Base-by-base conservation (phyloP, 2,888 invertebrate genomes). In the Smittia aterrima region DNA sequence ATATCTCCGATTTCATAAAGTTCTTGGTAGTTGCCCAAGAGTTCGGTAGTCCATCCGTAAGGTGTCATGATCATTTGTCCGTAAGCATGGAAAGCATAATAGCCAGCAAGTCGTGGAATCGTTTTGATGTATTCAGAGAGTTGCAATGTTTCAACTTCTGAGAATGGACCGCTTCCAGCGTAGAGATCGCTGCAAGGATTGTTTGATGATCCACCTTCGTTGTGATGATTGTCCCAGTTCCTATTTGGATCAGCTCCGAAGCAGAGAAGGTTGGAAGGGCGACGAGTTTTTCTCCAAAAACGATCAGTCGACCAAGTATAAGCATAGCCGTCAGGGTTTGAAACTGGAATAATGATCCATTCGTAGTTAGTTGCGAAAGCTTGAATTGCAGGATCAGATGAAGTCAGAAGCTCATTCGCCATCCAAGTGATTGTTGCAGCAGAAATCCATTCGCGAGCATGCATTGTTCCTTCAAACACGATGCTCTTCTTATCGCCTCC, bases 321-420 rank as follows among this genome's bases (percentile, higher is more conserved):
- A 40, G 86, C 88, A 78, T 87, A 91, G 1, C 93, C 93, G 82
- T 93, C 93, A 9, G 92, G 92, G 80, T 93, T 93, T 24, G 88
- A 81, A 18, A 89, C 83, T 0, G 93, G 92, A 76, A 92, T 85
- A 75, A 93, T 85, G 79, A 91, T 90, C 90, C 91, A 93, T 76
- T 90, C 90, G 77, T 85, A 86, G 38, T 84, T 84, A 70, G 86
- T 83, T 0, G 86, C 85, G 7, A 88, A 84, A 6, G 80, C 76
- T 73, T 81, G 81, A 0, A 87, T 81, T 13, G 85, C 84, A 0
- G 81, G 77, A 25, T 87, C 82, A 0, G 83, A 80, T 40, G 88
- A 89, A 74, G 84, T 85, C 11, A 89, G 80, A 1, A 91, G 80
- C 78, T 90, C 85, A 76, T 89, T 86, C 4, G 87, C 80, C 1